Evolutionary conservation across 2,888 invertebrate genomes (phyloP).

Genomic region (Troides aeacus): DNA sequence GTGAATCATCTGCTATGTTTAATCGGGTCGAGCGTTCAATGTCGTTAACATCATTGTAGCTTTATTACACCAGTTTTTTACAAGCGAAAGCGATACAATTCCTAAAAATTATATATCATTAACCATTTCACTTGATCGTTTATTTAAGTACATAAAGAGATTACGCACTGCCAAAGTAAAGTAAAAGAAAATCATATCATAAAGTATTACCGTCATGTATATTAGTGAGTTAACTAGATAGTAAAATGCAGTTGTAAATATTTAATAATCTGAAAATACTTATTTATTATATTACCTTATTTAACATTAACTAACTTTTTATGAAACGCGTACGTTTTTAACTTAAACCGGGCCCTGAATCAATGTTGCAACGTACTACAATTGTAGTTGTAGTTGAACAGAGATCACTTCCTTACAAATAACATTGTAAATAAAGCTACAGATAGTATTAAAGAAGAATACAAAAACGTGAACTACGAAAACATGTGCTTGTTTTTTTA

Average conservation of each 20-base stretch:
- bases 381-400: conserved; percentile 40
- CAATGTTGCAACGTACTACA: conserved; percentile 42
- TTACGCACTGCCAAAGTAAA: not conserved
- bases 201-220: too few relatives aligned
- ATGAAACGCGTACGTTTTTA: conserved; percentile 10
- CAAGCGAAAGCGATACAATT: conserved; percentile 36
- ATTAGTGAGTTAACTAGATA: not conserved
- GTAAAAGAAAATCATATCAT: too few relatives aligned
- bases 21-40: conserved; percentile 72
- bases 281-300: too few relatives aligned
- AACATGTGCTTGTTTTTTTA: too few relatives aligned
- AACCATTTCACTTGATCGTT: not conserved
- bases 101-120: not conserved
- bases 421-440: conserved; percentile 34
- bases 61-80: not conserved
- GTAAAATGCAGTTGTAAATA: not conserved
- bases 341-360: conserved; percentile 10
- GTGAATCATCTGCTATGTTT: conserved; percentile 65
- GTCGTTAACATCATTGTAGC: conserved; percentile 51
- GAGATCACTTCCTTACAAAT: conserved; percentile 51
- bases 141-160: not conserved
- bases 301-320: not conserved
- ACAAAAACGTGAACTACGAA: too few relatives aligned
- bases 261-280: not conserved
- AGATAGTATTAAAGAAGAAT: conserved; percentile 3